Evolutionary conservation across 2,888 invertebrate species (phyloP).

Genomic region (Atherix ibis): DNA sequence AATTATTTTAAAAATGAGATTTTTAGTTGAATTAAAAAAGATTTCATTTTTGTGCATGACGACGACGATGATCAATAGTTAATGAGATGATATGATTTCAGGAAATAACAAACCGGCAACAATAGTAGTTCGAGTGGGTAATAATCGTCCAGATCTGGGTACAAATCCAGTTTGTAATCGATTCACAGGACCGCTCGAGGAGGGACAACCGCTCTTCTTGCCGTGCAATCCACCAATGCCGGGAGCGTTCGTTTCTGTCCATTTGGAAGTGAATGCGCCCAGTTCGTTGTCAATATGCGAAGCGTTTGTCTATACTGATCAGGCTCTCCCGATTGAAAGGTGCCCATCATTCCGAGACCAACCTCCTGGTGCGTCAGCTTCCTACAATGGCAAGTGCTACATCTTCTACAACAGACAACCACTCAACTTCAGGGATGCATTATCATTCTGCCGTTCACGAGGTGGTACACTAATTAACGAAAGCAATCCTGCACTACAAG

Average conservation of each 20-base stretch:
- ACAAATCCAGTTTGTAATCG: slow-evolving; percentile 86
- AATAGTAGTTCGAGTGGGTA: slow-evolving; percentile 78
- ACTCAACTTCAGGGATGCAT: slow-evolving; percentile 59
- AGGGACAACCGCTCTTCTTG: slow-evolving; percentile 78
- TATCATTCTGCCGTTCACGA: slow-evolving; percentile 61
- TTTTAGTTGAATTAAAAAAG: no score
- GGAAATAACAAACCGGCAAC: slow-evolving; percentile 66
- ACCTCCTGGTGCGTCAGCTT: slow-evolving; percentile 81
- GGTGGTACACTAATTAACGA: slow-evolving; percentile 80
- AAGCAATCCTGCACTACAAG: slow-evolving; percentile 84
- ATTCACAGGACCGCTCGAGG: slow-evolving; percentile 71
- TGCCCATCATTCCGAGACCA: slow-evolving; percentile 88
- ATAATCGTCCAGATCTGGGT: slow-evolving; percentile 80
- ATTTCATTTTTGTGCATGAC: no score
- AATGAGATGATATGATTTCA: no score
- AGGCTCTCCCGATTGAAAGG: slow-evolving; percentile 76
- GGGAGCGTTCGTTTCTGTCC: slow-evolving; percentile 85
- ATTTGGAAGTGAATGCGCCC: slow-evolving; percentile 58
- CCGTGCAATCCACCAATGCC: slow-evolving; percentile 93
- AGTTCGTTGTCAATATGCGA: slow-evolving; percentile 80
- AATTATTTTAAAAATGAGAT: no score
- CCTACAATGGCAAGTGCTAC: slow-evolving; percentile 90
- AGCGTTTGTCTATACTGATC: slow-evolving; percentile 87
- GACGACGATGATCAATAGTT: no score
- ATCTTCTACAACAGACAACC: slow-evolving; percentile 84